Evolutionary conservation across 2,888 invertebrate genomes (phyloP), one percentile per base, ranked within the genome.

Genomic region (Danaus chrysippus): DNA sequence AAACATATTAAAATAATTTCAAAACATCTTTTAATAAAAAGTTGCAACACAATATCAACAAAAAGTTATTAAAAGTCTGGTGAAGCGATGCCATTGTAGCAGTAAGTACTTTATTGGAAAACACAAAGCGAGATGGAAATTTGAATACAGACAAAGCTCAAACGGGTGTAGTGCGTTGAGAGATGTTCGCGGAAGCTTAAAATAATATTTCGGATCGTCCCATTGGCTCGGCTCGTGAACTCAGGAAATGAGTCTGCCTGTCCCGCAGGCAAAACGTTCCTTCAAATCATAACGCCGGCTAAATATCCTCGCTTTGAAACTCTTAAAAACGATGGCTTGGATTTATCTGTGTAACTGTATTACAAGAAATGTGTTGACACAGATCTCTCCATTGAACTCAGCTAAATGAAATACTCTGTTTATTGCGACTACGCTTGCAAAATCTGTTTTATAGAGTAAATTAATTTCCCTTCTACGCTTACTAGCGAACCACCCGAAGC

Each of bases 231-330:
- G 74, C 79, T 79, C 77, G 76, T 75, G 80, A 79, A 77, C 79
- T 79, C 83, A 86, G 90, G 90, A 91, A 91, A 91, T 89, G 87
- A 89, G 86, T 77, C 81, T 81, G 82, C 83, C 84, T 83, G 86
- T 79, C 79, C 87, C 86, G 80, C 71, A 84, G 89, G 89, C 89
- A 89, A 88, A 89, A 88, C 86, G 87, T 84, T 84, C 85, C 83
- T 82, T 78, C 82, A 82, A 85, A 88, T 87, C 87, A 87, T 87
- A 86, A 84, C 83, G 82, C 81, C 82, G 80, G 83, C 79, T 81
- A 77, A 83, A 86, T 83, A 83, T 81, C 78, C 77, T 79, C 77
- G 77, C 81, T 85, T 79, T 84, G 77, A 83, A 79, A 81, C 77
- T 82, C 82, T 87, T 81, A 81, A 86, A 81, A 86, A 83, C 79